phyloP scores from a whole-genome alignment of 2,113 vertebrate genomes.

The Uria lomvia region DNA sequence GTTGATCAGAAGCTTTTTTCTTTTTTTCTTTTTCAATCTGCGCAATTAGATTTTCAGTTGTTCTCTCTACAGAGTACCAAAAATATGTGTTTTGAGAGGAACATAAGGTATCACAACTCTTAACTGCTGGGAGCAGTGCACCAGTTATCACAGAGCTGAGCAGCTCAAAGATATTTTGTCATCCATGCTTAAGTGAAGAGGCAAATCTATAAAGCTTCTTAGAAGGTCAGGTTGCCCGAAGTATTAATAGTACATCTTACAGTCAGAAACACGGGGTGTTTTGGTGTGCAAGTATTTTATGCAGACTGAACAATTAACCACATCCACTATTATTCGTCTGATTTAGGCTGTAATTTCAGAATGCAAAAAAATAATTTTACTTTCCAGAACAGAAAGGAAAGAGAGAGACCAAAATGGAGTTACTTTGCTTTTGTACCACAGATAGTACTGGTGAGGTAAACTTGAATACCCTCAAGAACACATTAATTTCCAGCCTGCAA shows the following conservation, averaged over 20 bases:
- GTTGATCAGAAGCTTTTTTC: background rate
- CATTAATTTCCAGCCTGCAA: background rate
- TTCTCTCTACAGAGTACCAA: background rate
- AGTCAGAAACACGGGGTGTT: background rate
- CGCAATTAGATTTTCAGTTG: background rate
- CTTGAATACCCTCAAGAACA: background rate
- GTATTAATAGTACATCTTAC: background rate
- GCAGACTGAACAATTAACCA: background rate
- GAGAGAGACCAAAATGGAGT: background rate
- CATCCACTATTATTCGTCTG: background rate
- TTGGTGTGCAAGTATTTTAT: background rate
- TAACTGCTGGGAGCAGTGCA: background rate
- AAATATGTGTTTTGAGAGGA: background rate
- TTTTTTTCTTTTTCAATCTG: background rate
- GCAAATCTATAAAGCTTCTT: conserved; percentile 23
- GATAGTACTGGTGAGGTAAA: background rate
- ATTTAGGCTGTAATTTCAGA: background rate
- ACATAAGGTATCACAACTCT: background rate
- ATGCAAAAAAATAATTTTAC: background rate
- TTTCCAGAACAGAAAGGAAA: background rate
- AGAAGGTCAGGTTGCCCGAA: background rate
- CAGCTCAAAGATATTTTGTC: background rate
- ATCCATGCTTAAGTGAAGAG: background rate
- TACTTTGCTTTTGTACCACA: background rate
- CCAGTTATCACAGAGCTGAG: background rate